These are phyloP conservation scores for Mizuhopecten yessoensis DNA, from an alignment of 1,140 invertebrate species.

Conservation along the genomic window DNA sequence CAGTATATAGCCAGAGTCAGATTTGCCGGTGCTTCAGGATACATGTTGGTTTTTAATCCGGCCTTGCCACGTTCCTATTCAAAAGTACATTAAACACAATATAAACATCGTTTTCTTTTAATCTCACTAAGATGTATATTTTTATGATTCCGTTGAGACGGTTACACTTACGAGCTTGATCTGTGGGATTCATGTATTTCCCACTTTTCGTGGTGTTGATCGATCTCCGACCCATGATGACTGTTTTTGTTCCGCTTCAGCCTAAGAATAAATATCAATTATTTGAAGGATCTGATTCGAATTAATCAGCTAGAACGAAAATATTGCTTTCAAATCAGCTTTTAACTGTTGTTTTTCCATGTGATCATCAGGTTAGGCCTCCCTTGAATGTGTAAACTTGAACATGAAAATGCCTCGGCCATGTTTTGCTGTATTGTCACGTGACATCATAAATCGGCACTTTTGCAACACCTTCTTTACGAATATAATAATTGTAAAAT, in stretches of 20 bases:
- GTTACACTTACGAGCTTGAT: constrained; percentile 95
- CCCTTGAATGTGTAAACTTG: not conserved
- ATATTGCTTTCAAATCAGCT: not conserved
- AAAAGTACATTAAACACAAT: too few relatives aligned
- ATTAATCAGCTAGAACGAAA: not conserved
- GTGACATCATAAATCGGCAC: not conserved
- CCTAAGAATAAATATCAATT: not conserved
- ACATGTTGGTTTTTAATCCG: too few relatives aligned
- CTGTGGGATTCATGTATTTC: constrained; percentile 99
- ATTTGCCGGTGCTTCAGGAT: too few relatives aligned
- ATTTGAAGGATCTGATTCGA: not conserved
- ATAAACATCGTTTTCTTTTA: too few relatives aligned
- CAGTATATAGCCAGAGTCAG: too few relatives aligned
- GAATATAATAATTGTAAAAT: not conserved
- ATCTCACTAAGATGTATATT: too few relatives aligned
- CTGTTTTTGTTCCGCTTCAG: not conserved
- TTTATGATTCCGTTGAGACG: too few relatives aligned
- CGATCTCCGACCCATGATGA: constrained; percentile 94
- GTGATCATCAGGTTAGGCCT: not conserved
- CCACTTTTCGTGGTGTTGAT: constrained; percentile 99
- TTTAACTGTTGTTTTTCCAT: not conserved
- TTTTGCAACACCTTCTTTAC: not conserved
- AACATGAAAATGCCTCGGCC: not conserved
- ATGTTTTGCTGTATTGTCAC: not conserved
- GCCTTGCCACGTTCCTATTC: too few relatives aligned